A percentile compares a stretch with the other conserved stretches of the same genome.
Evolutionary conservation across 1,140 invertebrate genomes (phyloP).

Genomic region (Ceratina australensis): DNA sequence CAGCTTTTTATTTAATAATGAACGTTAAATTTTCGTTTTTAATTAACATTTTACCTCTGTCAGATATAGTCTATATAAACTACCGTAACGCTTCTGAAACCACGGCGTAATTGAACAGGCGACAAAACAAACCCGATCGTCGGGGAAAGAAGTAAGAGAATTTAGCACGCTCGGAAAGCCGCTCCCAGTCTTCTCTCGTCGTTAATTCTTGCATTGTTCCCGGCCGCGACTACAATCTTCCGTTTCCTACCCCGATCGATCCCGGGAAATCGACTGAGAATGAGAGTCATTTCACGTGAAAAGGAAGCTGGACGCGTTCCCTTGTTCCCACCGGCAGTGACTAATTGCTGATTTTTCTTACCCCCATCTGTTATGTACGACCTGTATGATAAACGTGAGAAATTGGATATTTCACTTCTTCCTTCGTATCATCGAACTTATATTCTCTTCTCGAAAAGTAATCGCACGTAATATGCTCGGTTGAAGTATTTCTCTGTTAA

Average conservation of each 20-base stretch:
- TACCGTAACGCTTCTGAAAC: conserved; percentile 37
- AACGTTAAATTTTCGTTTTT: too few relatives aligned
- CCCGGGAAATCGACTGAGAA: not conserved
- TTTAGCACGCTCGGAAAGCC: conserved; percentile 31
- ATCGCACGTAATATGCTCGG: too few relatives aligned
- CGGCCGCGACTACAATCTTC: not conserved
- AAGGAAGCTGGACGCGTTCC: not conserved
- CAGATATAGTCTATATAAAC: too few relatives aligned
- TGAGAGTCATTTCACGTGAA: not conserved
- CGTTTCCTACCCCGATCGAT: not conserved
- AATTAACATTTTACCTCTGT: too few relatives aligned
- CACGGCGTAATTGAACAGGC: conserved; percentile 58
- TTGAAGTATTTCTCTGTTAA: too few relatives aligned
- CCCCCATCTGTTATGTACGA: too few relatives aligned
- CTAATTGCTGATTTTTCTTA: not conserved
- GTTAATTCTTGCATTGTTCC: conserved; percentile 24
- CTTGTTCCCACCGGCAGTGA: not conserved
- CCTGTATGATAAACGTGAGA: too few relatives aligned
- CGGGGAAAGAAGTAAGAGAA: conserved; percentile 34
- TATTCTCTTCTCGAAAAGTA: too few relatives aligned
- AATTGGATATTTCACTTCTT: too few relatives aligned
- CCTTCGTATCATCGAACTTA: too few relatives aligned
- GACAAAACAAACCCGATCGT: conserved; percentile 52
- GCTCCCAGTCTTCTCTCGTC: not conserved
- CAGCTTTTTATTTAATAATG: too few relatives aligned